Percentiles rank a stretch among this genome's conserved stretches.
Evolutionary conservation across 2,113 vertebrate genomes (phyloP).

Genomic region (Neolamprologus ventralis): DNA sequence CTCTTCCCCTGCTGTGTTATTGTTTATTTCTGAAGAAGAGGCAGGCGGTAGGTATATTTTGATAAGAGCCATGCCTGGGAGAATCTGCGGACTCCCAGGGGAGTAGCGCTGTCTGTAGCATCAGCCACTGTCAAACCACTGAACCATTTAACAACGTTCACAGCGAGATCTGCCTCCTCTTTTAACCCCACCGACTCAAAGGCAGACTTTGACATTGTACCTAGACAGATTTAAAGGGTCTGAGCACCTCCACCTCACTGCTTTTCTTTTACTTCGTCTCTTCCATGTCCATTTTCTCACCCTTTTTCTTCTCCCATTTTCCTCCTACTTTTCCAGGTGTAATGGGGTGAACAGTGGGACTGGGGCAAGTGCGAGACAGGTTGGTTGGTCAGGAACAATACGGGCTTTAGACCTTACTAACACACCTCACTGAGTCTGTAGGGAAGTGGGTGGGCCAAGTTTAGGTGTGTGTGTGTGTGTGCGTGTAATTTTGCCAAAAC

Average conservation of each 20-base stretch:
- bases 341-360: conserved; percentile 54
- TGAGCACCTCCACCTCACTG: not conserved
- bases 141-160: conserved; percentile 77
- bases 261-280: not conserved
- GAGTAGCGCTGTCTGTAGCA: conserved; percentile 67
- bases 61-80: conserved; percentile 59
- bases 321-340: conserved; percentile 52
- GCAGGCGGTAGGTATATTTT: conserved; percentile 62
- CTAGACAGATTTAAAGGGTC: conserved; percentile 61
- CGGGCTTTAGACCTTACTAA: conserved; percentile 54
- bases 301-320: conserved; percentile 23
- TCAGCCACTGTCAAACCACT: conserved; percentile 75
- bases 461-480: not conserved
- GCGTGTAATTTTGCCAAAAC: not conserved
- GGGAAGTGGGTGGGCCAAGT: conserved; percentile 7
- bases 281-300: not conserved
- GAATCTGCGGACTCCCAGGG: conserved; percentile 53
- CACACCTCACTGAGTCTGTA: conserved; percentile 59
- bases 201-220: conserved; percentile 64
- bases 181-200: conserved; percentile 69
- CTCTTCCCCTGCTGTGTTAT: conserved; percentile 56
- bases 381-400: conserved; percentile 67
- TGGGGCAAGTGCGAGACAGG: conserved; percentile 44
- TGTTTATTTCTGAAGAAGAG: conserved; percentile 55
- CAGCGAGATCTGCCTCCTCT: conserved; percentile 62